Conservation (phyloP, 1,140 invertebrate species). For the Caerostris extrusa region DNA sequence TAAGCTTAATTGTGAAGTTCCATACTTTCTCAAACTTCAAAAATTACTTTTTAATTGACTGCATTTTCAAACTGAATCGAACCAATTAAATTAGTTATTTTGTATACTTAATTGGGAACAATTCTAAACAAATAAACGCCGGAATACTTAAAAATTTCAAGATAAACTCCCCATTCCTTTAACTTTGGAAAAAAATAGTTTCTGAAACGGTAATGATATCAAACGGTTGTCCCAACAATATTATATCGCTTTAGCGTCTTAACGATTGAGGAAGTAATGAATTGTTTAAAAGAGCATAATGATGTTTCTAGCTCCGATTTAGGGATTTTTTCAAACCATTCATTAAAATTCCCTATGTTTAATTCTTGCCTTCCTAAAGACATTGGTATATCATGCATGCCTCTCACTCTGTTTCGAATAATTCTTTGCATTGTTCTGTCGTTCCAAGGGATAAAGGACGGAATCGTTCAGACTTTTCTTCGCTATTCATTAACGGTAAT, state of each 20-base stretch:
- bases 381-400: neutral
- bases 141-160: neutral
- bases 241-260: neutral
- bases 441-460: neutral
- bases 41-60: neutral
- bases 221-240: neutral
- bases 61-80: neutral
- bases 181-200: conserved; percentile 19
- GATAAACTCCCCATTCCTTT: neutral
- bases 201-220: neutral
- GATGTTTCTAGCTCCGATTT: conserved; percentile 45
- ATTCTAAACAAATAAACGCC: neutral
- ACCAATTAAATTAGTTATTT: neutral
- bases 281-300: conserved; percentile 41
- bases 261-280: neutral
- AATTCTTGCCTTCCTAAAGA: conserved; percentile 4
- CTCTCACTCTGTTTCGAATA: neutral
- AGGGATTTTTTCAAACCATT: conserved; percentile 22
- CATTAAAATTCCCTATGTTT: conserved; percentile 30
- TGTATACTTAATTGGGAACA: no score
- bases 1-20: neutral
- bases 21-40: neutral
- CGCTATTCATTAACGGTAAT: conserved; percentile 31
- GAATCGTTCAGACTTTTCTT: conserved; percentile 20
- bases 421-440: neutral